Percentiles rank a stretch among this genome's conserved stretches.
Evolutionary conservation across 2,113 vertebrate species (phyloP).

Genomic region (Trichechus manatus): DNA sequence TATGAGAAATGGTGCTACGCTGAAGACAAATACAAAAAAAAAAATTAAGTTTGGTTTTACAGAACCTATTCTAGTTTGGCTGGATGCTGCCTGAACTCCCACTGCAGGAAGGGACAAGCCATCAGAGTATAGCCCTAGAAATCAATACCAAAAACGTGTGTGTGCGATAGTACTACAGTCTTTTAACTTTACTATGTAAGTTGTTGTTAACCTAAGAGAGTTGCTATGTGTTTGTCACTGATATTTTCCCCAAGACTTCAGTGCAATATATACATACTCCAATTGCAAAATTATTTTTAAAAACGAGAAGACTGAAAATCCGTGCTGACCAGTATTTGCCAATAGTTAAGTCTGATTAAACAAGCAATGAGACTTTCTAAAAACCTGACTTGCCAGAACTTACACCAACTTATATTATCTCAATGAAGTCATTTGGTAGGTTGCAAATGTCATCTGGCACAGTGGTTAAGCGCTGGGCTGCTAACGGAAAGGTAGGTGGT

Average conservation of each 20-base stretch:
- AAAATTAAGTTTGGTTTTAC: constrained; percentile 77
- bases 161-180: constrained; percentile 58
- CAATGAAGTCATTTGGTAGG: not conserved
- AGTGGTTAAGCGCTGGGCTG: not conserved
- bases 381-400: not conserved
- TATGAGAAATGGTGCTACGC: constrained; percentile 85
- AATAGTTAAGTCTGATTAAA: not conserved
- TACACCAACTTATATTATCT: not conserved
- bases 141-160: not conserved
- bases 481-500: not conserved
- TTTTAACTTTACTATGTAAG: constrained; percentile 67
- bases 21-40: constrained; percentile 79
- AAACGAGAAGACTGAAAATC: constrained; percentile 23
- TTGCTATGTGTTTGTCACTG: not conserved
- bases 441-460: not conserved
- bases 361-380: constrained; percentile 42
- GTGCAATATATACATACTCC: not conserved
- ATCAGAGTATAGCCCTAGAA: constrained; percentile 79
- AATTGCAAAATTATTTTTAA: constrained; percentile 19
- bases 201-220: not conserved
- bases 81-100: constrained; percentile 86
- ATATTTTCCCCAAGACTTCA: not conserved
- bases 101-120: constrained; percentile 77
- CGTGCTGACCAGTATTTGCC: not conserved
- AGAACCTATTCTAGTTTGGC: constrained; percentile 83